phyloP scores from a whole-genome alignment of 37 sponge, comb jelly and placozoan genomes.

The Halisarca cf. caerulea region DNA sequence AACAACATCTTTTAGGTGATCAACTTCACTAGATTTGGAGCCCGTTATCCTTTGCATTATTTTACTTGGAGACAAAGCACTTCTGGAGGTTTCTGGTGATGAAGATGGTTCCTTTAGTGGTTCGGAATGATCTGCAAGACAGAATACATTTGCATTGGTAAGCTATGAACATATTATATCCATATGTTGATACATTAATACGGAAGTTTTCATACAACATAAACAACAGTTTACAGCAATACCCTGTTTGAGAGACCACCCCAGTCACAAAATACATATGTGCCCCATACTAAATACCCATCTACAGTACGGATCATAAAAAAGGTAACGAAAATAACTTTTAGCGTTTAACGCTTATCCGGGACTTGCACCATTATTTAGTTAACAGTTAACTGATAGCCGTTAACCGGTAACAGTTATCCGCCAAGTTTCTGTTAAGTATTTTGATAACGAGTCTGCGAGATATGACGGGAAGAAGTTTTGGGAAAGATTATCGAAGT shows the following conservation, averaged over 20 bases:
- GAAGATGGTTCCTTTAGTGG: slow-evolving; percentile 16
- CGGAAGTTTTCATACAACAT: not conserved
- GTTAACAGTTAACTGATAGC: too few relatives aligned
- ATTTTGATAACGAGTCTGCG: too few relatives aligned
- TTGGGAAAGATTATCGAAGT: too few relatives aligned
- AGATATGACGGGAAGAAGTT: too few relatives aligned
- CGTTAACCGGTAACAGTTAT: too few relatives aligned
- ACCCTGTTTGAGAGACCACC: not conserved
- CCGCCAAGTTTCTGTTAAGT: too few relatives aligned
- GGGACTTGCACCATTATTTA: too few relatives aligned
- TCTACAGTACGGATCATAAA: too few relatives aligned
- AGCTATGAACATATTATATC: not conserved
- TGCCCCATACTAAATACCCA: too few relatives aligned
- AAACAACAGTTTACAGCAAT: not conserved
- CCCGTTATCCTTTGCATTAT: slow-evolving; percentile 31
- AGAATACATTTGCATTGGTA: not conserved
- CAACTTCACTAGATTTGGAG: slow-evolving; percentile 8
- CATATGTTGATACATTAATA: not conserved
- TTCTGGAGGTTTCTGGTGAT: not conserved
- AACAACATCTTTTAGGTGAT: slow-evolving; percentile 51
- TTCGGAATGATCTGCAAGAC: not conserved
- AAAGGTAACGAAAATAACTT: too few relatives aligned
- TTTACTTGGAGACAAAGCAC: slow-evolving; percentile 44
- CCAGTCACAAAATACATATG: not conserved
- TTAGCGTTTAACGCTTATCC: too few relatives aligned